Percentiles rank a stretch among this genome's conserved stretches.
Conservation (phyloP, 2,888 invertebrate species). For the Ophion obscuratus region DNA sequence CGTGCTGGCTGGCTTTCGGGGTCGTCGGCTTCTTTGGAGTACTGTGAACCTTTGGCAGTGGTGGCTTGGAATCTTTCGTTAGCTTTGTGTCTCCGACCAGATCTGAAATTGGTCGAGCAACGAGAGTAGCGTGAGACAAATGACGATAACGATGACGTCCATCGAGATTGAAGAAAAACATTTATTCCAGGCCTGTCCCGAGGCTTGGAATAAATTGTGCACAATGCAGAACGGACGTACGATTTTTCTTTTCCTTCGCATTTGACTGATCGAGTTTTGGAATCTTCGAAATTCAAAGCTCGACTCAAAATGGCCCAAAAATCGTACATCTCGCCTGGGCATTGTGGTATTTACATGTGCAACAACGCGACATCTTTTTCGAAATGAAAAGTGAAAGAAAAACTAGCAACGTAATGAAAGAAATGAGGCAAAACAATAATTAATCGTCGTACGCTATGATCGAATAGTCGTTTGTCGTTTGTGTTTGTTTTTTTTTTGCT, state of each 20-base stretch:
- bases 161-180: neutral
- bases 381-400: slow-evolving; percentile 61
- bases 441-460: slow-evolving; percentile 36
- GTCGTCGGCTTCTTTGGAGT: slow-evolving; percentile 83
- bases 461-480: slow-evolving; percentile 7
- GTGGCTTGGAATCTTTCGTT: slow-evolving; percentile 88
- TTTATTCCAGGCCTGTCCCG: neutral
- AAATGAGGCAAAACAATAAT: slow-evolving; percentile 53
- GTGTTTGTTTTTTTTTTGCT: slow-evolving; percentile 3
- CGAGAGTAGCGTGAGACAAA: neutral
- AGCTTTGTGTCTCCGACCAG: slow-evolving; percentile 80
- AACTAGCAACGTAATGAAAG: slow-evolving; percentile 60
- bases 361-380: slow-evolving; percentile 69
- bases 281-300: neutral
- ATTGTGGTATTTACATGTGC: slow-evolving; percentile 79
- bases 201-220: neutral
- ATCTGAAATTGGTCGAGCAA: slow-evolving; percentile 72
- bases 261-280: neutral
- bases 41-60: slow-evolving; percentile 86
- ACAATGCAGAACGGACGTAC: slow-evolving; percentile 7
- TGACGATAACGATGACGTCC: neutral
- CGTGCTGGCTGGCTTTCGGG: slow-evolving; percentile 70
- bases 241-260: neutral
- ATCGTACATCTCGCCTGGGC: slow-evolving; percentile 70
- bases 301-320: neutral